Conservation (phyloP, 2,113 vertebrate genomes). For the Nicator chloris region DNA sequence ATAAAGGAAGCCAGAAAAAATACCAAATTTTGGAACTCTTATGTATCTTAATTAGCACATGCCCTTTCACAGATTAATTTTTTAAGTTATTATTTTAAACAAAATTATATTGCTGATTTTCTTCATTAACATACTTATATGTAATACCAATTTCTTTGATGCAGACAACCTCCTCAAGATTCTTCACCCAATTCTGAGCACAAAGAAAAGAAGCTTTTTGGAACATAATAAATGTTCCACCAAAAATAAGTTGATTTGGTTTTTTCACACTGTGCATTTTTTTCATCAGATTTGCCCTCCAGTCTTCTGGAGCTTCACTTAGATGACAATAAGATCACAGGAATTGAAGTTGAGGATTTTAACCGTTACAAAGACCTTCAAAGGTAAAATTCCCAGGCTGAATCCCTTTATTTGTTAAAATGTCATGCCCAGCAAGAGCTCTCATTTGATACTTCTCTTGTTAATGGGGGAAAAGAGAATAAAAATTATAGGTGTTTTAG, state of each 20-base stretch:
- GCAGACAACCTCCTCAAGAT: neutral
- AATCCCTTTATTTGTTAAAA: neutral
- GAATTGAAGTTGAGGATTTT: constrained; percentile 91
- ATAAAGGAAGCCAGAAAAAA: neutral
- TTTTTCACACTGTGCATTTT: neutral
- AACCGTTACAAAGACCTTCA: constrained; percentile 89
- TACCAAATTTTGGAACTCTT: neutral
- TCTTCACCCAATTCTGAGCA: neutral
- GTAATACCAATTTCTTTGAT: neutral
- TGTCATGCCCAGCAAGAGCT: neutral
- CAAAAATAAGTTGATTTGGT: neutral
- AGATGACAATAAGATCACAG: constrained; percentile 92
- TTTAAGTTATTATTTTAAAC: neutral
- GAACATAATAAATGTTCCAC: neutral
- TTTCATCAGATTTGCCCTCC: constrained; percentile 78
- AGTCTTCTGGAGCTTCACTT: constrained; percentile 89
- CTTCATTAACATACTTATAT: neutral
- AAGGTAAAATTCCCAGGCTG: constrained; percentile 72
- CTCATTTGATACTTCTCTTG: neutral
- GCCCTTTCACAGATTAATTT: neutral
- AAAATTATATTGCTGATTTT: neutral
- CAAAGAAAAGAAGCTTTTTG: neutral
- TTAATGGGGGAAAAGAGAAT: neutral
- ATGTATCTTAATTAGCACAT: neutral
- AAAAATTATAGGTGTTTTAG: neutral